These are phyloP conservation scores for Drosophila basisetae DNA, from an alignment of 2,888 invertebrate species.

Conservation along the genomic window DNA sequence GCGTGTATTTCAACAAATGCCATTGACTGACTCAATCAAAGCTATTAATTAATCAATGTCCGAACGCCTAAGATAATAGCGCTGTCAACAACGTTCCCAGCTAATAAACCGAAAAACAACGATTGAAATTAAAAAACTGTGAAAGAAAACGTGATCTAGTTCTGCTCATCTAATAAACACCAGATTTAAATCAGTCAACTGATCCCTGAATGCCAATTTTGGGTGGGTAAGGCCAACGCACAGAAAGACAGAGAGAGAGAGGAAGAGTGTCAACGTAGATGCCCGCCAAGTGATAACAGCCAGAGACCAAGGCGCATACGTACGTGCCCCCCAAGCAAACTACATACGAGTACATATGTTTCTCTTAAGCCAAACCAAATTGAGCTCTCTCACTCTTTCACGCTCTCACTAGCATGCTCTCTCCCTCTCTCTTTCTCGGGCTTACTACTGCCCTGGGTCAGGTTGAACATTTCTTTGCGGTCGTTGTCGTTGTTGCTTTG, in stretches of 20 bases:
- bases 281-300: conserved; percentile 57
- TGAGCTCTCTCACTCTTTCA: conserved; percentile 16
- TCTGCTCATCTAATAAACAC: conserved; percentile 47
- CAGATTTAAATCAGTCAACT: conserved; percentile 58
- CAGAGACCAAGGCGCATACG: conserved; percentile 52
- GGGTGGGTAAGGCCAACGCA: conserved; percentile 15
- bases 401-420: conserved; percentile 20
- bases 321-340: conserved; percentile 58
- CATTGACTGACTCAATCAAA: conserved; percentile 35
- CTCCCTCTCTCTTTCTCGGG: conserved; percentile 14
- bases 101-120: background rate
- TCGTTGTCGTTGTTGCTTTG: conserved; percentile 37
- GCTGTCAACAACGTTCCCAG: conserved; percentile 47
- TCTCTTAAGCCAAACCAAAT: conserved; percentile 41
- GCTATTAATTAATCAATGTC: conserved; percentile 75
- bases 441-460: conserved; percentile 40
- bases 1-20: conserved; percentile 19
- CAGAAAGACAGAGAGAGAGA: background rate
- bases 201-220: conserved; percentile 64
- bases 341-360: conserved; percentile 14
- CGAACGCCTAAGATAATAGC: conserved; percentile 21
- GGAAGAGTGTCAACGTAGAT: conserved; percentile 38
- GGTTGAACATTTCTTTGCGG: conserved; percentile 72
- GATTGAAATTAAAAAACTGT: conserved; percentile 26
- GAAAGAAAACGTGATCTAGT: conserved; percentile 41